phyloP scores from a whole-genome alignment of 1,140 invertebrate genomes.

The Trinorchestia longiramus region DNA sequence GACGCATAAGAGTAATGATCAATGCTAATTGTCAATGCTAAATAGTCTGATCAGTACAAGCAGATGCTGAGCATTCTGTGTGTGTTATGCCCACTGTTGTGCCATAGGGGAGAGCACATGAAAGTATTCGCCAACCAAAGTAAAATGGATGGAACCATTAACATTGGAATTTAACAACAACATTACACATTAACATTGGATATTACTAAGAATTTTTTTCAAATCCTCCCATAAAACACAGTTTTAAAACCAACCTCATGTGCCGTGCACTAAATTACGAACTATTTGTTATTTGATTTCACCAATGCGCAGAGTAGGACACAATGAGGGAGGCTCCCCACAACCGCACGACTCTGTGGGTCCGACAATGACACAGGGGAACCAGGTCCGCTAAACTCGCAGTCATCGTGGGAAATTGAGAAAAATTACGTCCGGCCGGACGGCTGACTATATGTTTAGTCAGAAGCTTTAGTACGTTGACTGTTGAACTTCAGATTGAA shows the following conservation, averaged over 20 bases:
- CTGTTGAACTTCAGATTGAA: background rate
- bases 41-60: too few relatives aligned
- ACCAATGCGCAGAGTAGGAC: background rate
- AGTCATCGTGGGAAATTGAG: background rate
- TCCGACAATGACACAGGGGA: background rate
- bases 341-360: background rate
- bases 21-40: too few relatives aligned
- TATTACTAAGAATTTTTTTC: too few relatives aligned
- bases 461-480: background rate
- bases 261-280: background rate
- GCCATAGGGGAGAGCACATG: too few relatives aligned
- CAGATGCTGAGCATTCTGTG: too few relatives aligned
- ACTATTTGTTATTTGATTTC: background rate
- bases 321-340: background rate
- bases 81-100: too few relatives aligned
- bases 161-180: too few relatives aligned
- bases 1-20: too few relatives aligned
- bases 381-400: background rate
- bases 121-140: too few relatives aligned
- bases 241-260: background rate
- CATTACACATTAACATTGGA: background rate
- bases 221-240: too few relatives aligned
- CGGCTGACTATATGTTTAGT: background rate
- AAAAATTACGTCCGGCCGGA: background rate
- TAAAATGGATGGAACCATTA: too few relatives aligned